A percentile compares a stretch with the other conserved stretches of the same genome.
Conservation (phyloP, 2,797 vertebrate genomes). For the Picus viridis region DNA sequence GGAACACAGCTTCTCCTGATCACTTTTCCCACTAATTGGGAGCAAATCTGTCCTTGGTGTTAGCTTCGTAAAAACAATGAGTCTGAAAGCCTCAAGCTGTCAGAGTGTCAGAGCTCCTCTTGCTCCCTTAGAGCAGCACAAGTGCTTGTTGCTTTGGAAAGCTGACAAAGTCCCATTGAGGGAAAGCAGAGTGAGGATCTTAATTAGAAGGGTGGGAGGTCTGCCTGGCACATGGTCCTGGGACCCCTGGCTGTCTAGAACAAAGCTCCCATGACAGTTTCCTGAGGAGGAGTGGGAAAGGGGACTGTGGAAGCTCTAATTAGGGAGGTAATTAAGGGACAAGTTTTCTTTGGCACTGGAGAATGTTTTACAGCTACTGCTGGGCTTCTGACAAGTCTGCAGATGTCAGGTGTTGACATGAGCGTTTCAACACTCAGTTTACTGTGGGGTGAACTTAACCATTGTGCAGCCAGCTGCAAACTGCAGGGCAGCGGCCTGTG, state of each 20-base stretch:
- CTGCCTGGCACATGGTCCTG: conserved; percentile 6
- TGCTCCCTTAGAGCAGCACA: not conserved
- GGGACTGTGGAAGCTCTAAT: conserved; percentile 16
- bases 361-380: not conserved
- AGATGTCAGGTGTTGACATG: not conserved
- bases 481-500: not conserved
- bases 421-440: not conserved
- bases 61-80: not conserved
- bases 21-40: not conserved
- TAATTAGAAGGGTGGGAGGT: conserved; percentile 38
- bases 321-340: conserved; percentile 54
- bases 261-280: not conserved
- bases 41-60: not conserved
- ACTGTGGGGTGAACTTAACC: not conserved
- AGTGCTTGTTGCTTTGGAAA: not conserved
- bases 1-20: not conserved
- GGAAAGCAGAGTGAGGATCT: not conserved
- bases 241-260: not conserved
- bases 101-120: not conserved
- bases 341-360: not conserved
- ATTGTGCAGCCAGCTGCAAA: not conserved
- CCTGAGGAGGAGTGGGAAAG: not conserved
- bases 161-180: not conserved
- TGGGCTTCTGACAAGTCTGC: not conserved
- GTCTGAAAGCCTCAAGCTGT: not conserved